These are phyloP conservation scores for Elaphurus davidianus DNA, from an alignment of 2,113 vertebrate species.

Conservation along the genomic window DNA sequence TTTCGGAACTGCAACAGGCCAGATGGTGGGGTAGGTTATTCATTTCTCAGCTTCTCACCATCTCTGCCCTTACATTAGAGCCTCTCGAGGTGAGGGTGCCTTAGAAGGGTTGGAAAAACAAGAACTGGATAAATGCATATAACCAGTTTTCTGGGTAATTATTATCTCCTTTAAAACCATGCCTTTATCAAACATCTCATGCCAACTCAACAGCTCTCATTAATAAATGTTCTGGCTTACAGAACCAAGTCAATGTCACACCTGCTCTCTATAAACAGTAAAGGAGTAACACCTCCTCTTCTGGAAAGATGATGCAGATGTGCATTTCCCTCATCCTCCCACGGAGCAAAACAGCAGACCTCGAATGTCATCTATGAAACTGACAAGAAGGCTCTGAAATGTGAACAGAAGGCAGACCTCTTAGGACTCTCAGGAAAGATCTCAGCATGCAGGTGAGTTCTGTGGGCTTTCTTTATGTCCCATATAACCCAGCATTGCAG, in stretches of 20 bases:
- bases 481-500: not conserved
- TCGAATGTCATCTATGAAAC: not conserved
- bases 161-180: constrained; percentile 8
- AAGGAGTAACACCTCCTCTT: not conserved
- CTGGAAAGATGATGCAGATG: not conserved
- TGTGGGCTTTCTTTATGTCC: not conserved
- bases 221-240: not conserved
- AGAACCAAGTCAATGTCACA: not conserved
- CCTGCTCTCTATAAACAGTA: not conserved
- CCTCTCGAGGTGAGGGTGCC: not conserved
- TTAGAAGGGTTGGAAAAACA: not conserved
- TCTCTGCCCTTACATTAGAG: not conserved
- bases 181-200: not conserved
- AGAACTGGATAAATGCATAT: not conserved
- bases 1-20: constrained; percentile 25
- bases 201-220: not conserved
- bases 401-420: not conserved
- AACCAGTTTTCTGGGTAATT: not conserved
- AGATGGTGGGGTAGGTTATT: constrained; percentile 38
- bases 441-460: not conserved
- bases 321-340: not conserved
- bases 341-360: not conserved
- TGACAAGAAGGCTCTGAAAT: not conserved
- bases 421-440: not conserved
- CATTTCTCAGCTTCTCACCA: not conserved